Conservation (phyloP, 23 tunicate genomes). For the Styela clava region DNA sequence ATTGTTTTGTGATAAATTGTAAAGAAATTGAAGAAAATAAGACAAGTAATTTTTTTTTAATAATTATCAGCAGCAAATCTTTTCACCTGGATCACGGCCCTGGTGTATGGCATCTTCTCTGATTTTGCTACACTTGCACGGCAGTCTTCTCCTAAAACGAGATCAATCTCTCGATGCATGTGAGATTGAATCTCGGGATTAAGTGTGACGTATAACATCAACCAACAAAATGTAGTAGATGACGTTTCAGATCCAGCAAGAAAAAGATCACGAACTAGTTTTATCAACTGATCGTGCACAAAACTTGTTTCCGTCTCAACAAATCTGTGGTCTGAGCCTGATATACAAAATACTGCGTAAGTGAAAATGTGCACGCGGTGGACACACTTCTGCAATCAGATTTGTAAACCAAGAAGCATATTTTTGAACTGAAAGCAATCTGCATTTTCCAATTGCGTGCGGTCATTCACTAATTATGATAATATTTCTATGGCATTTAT, state of each 20-base stretch:
- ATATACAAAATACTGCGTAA: too few species aligned
- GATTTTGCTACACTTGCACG: constrained; percentile 10
- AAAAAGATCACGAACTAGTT: constrained; percentile 32
- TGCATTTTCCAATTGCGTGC: too few species aligned
- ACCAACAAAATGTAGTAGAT: constrained; percentile 35
- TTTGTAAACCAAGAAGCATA: too few species aligned
- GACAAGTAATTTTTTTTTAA: too few species aligned
- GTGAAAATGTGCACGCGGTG: too few species aligned
- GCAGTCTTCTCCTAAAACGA: constrained; percentile 29
- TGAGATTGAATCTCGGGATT: constrained; percentile 40
- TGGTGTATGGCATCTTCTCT: constrained; percentile 43
- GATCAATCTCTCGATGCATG: constrained; percentile 42
- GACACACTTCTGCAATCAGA: too few species aligned
- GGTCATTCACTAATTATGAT: too few species aligned
- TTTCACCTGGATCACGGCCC: constrained; percentile 66
- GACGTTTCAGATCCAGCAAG: constrained; percentile 56
- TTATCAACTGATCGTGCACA: neutral
- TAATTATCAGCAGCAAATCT: too few species aligned
- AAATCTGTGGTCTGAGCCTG: neutral
- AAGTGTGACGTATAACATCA: constrained; percentile 22
- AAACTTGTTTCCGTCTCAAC: neutral
- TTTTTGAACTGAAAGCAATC: too few species aligned
- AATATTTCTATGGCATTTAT: too few species aligned
- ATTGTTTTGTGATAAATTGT: too few species aligned
- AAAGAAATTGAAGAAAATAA: too few species aligned